Evolutionary conservation across 2,113 vertebrate genomes (phyloP), one percentile per base, ranked within the genome.

Genomic region (Notarius lentiginosus): DNA sequence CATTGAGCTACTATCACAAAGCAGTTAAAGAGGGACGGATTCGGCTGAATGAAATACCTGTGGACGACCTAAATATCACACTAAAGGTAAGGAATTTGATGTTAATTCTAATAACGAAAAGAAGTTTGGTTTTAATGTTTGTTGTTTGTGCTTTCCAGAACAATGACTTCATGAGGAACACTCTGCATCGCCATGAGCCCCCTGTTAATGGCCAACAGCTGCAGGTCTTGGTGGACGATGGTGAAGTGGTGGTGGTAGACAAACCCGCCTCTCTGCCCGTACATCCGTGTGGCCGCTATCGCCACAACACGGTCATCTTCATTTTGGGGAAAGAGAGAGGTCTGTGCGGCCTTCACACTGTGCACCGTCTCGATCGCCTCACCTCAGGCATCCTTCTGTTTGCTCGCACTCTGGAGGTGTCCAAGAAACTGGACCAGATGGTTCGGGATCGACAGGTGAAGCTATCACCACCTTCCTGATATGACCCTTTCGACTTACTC

Each of bases 251-350:
- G 2, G 98, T 99, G 12, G 96, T 99, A 20, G 95, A 99, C 92
- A 99, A 99, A 83, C 98, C 98, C 0, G 96, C 98, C 7, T 99
- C 98, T 1, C 94, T 99, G 86, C 98, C 98, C 0, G 98, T 99
- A 0, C 98, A 99, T 55, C 98, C 98, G 5, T 99, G 98, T 0
- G 98, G 98, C 27, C 95, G 98, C 41, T 98, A 97, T 90, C 95
- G 98, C 7, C 98, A 99, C 93, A 99, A 99, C 94, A 97, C 97
- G 0, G 96, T 99, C 85, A 98, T 99, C 90, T 99, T 99, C 92
- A 98, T 99, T 90, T 90, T 99, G 82, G 98, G 98, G 30, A 99
- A 99, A 90, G 98, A 99, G 89, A 95, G 93, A 0, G 95, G 96
- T 0, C 93, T 99, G 79, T 95, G 94, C 56, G 96, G 96, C 84